Conservation (phyloP, 2,888 invertebrate species). For the Sphaeridia pumilis region DNA sequence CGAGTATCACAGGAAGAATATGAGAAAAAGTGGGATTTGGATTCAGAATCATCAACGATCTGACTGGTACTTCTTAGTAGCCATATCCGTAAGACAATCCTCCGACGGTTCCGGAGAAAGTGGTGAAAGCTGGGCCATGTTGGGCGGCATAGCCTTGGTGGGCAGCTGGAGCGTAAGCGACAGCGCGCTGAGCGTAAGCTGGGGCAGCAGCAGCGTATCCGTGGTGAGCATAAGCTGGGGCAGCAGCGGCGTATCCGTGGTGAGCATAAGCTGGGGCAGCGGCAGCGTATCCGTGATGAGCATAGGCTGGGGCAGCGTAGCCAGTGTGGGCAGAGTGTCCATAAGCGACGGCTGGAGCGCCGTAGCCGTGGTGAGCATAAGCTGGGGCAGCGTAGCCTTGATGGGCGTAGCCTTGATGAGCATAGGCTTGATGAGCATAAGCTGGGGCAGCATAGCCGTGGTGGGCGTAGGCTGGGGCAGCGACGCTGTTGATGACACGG, state of each 20-base stretch:
- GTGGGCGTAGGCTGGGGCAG: constrained; percentile 21
- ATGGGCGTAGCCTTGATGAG: not conserved
- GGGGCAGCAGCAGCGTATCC: constrained; percentile 23
- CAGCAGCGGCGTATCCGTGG: constrained; percentile 18
- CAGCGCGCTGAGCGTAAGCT: constrained; percentile 13
- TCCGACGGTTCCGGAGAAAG: constrained; percentile 21
- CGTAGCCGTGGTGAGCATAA: constrained; percentile 24
- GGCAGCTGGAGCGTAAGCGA: too few species aligned
- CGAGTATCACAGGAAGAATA: too few species aligned
- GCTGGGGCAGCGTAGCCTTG: constrained; percentile 22
- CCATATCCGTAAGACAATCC: constrained; percentile 22
- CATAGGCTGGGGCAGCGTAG: constrained; percentile 19
- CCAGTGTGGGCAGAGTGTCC: constrained; percentile 19
- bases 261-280: constrained; percentile 3
- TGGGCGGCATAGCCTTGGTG: too few species aligned
- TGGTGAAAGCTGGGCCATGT: constrained; percentile 18
- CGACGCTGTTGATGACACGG: constrained; percentile 32
- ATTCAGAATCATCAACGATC: not conserved
- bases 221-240: constrained; percentile 14
- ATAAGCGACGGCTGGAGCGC: constrained; percentile 17
- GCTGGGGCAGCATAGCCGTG: constrained; percentile 25
- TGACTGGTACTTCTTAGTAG: constrained; percentile 26
- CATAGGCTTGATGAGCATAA: constrained; percentile 10
- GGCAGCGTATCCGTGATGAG: constrained; percentile 19
- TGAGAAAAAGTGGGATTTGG: not conserved